These are phyloP conservation scores for Tarsius wallacei DNA, from an alignment of 2,797 vertebrate genomes.

Conservation along the genomic window DNA sequence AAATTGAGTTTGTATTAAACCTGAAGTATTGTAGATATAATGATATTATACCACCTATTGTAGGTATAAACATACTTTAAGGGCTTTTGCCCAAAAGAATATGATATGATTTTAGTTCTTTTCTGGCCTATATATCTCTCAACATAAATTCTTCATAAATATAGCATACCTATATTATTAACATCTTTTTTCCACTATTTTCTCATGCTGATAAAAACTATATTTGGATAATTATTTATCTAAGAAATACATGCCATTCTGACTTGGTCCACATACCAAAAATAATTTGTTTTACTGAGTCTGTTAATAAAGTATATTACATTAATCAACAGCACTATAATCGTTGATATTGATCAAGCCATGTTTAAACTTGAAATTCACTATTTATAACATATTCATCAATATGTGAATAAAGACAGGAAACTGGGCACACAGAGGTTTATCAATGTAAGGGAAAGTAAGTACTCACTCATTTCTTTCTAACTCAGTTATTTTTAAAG, in stretches of 20 bases:
- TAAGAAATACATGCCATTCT: slow-evolving; percentile 52
- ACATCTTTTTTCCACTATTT: slow-evolving; percentile 30
- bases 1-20: slow-evolving; percentile 62
- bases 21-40: neutral
- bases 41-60: slow-evolving; percentile 10
- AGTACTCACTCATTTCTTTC: slow-evolving; percentile 28
- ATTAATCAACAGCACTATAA: neutral
- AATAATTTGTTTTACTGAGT: slow-evolving; percentile 59
- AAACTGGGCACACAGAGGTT: slow-evolving; percentile 9
- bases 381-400: slow-evolving; percentile 5
- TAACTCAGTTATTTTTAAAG: slow-evolving; percentile 43
- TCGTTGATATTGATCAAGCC: slow-evolving; percentile 43
- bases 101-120: slow-evolving; percentile 33
- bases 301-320: slow-evolving; percentile 62
- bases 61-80: slow-evolving; percentile 51
- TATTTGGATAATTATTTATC: slow-evolving; percentile 55
- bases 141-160: slow-evolving; percentile 63
- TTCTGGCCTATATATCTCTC: slow-evolving; percentile 45
- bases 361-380: slow-evolving; percentile 66
- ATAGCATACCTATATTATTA: slow-evolving; percentile 54
- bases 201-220: slow-evolving; percentile 59
- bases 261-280: slow-evolving; percentile 47
- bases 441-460: slow-evolving; percentile 53
- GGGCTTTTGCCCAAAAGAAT: slow-evolving; percentile 56
- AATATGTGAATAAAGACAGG: slow-evolving; percentile 48